These are phyloP conservation scores for Palythoa heliodiscus DNA, from an alignment of 92 coral and sea anemone species.

Conservation along the genomic window DNA sequence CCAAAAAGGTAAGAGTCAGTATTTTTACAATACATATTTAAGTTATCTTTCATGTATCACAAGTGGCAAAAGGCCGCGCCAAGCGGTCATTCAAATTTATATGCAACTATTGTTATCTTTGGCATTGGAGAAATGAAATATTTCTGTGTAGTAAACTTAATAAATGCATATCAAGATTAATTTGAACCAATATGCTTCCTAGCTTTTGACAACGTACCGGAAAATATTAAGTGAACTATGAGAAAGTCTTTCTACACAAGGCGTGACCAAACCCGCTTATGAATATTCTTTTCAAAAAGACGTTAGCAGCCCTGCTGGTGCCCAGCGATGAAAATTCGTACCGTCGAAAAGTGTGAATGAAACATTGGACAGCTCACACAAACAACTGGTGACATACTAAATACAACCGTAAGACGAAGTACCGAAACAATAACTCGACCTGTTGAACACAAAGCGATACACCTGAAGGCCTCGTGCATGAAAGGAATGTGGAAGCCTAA, in stretches of 20 bases:
- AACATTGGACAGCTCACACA: not conserved
- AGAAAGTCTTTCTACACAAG: not conserved
- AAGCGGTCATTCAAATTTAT: not conserved
- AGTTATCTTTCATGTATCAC: not conserved
- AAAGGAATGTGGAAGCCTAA: not conserved
- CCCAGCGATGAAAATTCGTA: not conserved
- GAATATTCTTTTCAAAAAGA: not conserved
- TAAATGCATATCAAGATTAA: not conserved
- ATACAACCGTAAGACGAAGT: not conserved
- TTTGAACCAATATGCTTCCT: not conserved
- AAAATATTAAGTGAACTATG: not conserved
- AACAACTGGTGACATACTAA: not conserved
- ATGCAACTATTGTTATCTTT: not conserved
- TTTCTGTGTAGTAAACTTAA: not conserved
- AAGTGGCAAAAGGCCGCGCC: not conserved
- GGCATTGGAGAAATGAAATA: not conserved
- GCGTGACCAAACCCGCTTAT: not conserved
- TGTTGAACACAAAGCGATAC: not conserved
- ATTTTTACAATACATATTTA: not conserved
- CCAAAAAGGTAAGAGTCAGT: not conserved
- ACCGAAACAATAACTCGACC: not conserved
- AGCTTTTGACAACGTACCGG: not conserved
- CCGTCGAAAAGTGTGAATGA: not conserved
- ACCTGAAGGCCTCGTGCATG: not conserved
- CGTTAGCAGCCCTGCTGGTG: not conserved